Percentiles rank a stretch among this genome's conserved stretches.
Conservation (phyloP, 2,888 invertebrate species). For the Aradus depressus region DNA sequence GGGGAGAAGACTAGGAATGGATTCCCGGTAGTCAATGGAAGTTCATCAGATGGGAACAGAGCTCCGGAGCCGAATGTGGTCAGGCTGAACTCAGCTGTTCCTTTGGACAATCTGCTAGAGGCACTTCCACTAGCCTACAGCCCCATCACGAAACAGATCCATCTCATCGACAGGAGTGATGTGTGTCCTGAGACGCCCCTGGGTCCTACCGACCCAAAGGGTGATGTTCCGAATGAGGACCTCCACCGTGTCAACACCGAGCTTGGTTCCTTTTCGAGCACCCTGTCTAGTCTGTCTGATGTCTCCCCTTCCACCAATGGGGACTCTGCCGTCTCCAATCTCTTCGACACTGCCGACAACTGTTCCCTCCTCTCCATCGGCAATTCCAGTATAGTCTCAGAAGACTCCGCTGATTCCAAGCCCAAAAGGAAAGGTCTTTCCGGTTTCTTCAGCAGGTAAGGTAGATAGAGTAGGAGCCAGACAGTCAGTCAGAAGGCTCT, state of each 20-base stretch:
- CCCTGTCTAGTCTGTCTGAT: slow-evolving; percentile 59
- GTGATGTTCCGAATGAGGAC: slow-evolving; percentile 4
- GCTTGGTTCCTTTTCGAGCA: slow-evolving; percentile 55
- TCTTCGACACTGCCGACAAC: slow-evolving; percentile 43
- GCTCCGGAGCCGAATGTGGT: slow-evolving; percentile 27
- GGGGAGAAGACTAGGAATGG: slow-evolving; percentile 35
- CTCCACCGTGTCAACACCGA: slow-evolving; percentile 45
- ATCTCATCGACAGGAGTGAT: slow-evolving; percentile 40
- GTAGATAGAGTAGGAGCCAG: too few relatives aligned
- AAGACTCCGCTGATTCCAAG: slow-evolving; percentile 39
- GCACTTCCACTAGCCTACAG: slow-evolving; percentile 64
- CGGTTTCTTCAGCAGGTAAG: slow-evolving; percentile 52
- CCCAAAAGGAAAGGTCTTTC: slow-evolving; percentile 49
- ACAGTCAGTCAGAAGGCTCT: too few relatives aligned
- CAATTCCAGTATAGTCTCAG: slow-evolving; percentile 30
- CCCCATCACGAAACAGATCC: slow-evolving; percentile 59
- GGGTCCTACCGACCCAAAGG: not conserved
- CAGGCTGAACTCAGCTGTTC: slow-evolving; percentile 35
- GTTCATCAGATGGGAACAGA: slow-evolving; percentile 2
- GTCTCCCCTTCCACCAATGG: slow-evolving; percentile 44
- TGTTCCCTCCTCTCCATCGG: slow-evolving; percentile 29
- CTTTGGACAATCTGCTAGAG: slow-evolving; percentile 57
- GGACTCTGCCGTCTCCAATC: slow-evolving; percentile 40
- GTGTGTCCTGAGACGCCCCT: slow-evolving; percentile 33
- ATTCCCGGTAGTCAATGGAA: not conserved